phyloP scores from a whole-genome alignment of 2,797 vertebrate genomes.

The Bucorvus abyssinicus region DNA sequence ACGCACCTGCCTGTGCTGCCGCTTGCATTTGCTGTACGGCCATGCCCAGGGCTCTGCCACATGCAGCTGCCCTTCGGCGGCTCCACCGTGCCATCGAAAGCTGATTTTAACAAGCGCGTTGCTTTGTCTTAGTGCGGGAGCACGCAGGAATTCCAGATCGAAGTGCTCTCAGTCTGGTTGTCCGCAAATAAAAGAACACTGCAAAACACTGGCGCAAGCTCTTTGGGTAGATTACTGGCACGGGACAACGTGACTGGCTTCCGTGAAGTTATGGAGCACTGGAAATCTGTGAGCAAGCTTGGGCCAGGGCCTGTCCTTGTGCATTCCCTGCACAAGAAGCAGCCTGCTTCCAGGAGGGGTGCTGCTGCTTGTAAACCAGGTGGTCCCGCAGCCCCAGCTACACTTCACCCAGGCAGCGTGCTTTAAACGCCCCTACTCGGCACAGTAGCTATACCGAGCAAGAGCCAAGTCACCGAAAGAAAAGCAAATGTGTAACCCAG shows the following conservation, averaged over 20 bases:
- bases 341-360: not conserved
- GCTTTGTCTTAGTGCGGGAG: not conserved
- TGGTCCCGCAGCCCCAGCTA: not conserved
- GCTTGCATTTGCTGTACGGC: not conserved
- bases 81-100: fast-evolving
- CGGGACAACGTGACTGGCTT: not conserved
- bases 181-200: not conserved
- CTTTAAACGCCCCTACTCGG: not conserved
- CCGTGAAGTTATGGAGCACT: fast-evolving
- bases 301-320: not conserved
- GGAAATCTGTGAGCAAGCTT: fast-evolving
- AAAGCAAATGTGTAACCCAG: not conserved
- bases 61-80: fast-evolving
- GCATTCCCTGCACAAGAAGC: not conserved
- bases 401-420: not conserved
- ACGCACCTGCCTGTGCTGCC: fast-evolving
- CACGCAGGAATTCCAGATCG: fast-evolving
- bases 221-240: not conserved
- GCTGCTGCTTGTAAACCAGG: not conserved
- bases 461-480: not conserved
- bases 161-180: not conserved
- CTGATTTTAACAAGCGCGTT: not conserved
- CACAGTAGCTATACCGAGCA: not conserved
- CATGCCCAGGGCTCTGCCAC: not conserved
- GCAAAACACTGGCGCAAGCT: fast-evolving